These are phyloP conservation scores for Phthorimaea operculella DNA, from an alignment of 1,140 invertebrate genomes.

Conservation along the genomic window DNA sequence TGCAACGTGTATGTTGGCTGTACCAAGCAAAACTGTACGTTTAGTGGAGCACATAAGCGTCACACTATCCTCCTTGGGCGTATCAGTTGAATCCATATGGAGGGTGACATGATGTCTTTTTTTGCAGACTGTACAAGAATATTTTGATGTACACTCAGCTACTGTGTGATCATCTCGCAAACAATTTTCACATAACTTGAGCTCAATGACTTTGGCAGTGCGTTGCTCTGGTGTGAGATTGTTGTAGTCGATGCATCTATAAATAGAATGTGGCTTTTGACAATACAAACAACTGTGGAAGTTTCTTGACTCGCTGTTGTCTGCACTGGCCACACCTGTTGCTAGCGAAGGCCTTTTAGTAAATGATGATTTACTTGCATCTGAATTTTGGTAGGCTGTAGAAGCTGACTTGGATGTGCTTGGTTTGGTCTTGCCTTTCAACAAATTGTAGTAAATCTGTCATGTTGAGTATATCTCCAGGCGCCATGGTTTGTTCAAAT, in stretches of 20 bases:
- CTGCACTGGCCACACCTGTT: too few relatives aligned
- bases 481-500: neutral
- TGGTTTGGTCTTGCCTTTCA: neutral
- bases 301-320: neutral
- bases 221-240: neutral
- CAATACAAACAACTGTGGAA: neutral
- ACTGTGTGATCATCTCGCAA: neutral
- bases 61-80: neutral
- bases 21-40: neutral
- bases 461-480: neutral
- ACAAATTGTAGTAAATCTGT: neutral
- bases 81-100: neutral
- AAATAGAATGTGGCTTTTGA: neutral
- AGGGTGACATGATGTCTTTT: neutral
- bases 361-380: neutral
- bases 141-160: neutral
- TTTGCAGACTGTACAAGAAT: neutral
- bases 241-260: neutral
- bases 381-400: neutral
- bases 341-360: too few relatives aligned
- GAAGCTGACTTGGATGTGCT: neutral
- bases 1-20: neutral
- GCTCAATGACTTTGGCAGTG: neutral
- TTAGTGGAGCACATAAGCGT: neutral
- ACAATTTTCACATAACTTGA: neutral